Base-by-base conservation (phyloP, 1,140 invertebrate species). In the Bombus pascuorum region DNA sequence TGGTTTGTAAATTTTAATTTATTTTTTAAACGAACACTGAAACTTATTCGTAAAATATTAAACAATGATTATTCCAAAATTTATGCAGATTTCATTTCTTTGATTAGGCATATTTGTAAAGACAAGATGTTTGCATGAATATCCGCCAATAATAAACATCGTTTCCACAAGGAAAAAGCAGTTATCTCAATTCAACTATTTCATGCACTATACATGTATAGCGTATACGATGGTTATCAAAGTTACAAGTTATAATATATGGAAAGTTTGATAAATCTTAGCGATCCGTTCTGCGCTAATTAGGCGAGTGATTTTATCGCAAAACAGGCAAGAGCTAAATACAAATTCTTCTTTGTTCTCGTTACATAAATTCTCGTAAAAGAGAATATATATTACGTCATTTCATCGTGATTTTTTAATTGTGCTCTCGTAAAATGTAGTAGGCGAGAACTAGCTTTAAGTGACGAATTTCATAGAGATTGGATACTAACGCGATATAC, bases 321-420 rank as follows among this genome's bases (percentile, higher is more conserved):
- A 22, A 10, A 42, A 25, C 37, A 25, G 18, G 3, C 12, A 15
- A 37, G 37, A 71, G 22, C 34, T 34, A 34, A 34, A n/a, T 39
- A 18, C 37, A 28, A 71, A 65, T 78, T 71, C n/a, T 12, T 22
- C 39, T 71, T 59, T 28, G 4, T 1, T n/a, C 22, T 32, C 13
- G 34, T 71, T 70, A 57, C 37, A 78, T 39, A 32, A 77, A 78
- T 65, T 42, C 34, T 32, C 37, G 32, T 59, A 28, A 39, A 47
- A 37, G 39, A 57, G 75, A 37, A 47, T 71, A 47, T 62, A 62
- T 62, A 28, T 62, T 12, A 62, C n/a, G 65, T 53, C 73, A 57
- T 77, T 66, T 77, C 28, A 57, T 12, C 73, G 62, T 10, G 13
- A 28, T 59, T 57, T 83, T 83, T 83, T 83, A 83, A 83, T 68